Conservation (phyloP, 37 sponge, comb jelly and placozoan genomes). For the Ianthella basta region DNA sequence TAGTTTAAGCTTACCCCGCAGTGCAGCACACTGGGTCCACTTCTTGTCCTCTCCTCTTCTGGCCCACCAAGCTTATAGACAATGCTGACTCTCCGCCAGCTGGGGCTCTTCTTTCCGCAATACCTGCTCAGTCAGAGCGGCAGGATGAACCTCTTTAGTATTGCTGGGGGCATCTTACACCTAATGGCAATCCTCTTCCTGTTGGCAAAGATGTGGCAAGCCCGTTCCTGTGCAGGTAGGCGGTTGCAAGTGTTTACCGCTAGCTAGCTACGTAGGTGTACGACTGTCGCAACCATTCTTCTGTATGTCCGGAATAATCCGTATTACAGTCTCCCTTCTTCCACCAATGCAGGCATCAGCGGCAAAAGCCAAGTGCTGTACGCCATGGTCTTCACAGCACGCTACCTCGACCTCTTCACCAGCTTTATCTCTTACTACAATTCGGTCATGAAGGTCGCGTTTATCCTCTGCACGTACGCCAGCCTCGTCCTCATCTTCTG, state of each 20-base stretch:
- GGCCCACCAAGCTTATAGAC: too few species aligned
- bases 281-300: too few species aligned
- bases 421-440: slow-evolving; percentile 95
- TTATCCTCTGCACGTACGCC: slow-evolving; percentile 71
- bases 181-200: slow-evolving; percentile 93
- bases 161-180: slow-evolving; percentile 93
- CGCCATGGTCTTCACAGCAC: slow-evolving; percentile 91
- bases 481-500: slow-evolving; percentile 86
- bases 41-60: too few species aligned
- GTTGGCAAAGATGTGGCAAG: slow-evolving; percentile 95
- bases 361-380: slow-evolving; percentile 98
- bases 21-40: too few species aligned
- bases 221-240: slow-evolving; percentile 94
- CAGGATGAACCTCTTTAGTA: slow-evolving; percentile 94
- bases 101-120: too few species aligned
- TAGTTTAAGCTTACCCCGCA: too few species aligned
- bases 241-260: neutral
- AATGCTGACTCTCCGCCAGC: too few species aligned
- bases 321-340: too few species aligned
- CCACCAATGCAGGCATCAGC: slow-evolving; percentile 81
- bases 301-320: too few species aligned
- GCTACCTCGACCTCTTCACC: slow-evolving; percentile 93
- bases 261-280: too few species aligned
- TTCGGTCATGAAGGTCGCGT: slow-evolving; percentile 95
- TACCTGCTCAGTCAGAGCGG: too few species aligned